phyloP scores from a whole-genome alignment of 92 coral and sea anemone genomes.

The Porites divaricata region DNA sequence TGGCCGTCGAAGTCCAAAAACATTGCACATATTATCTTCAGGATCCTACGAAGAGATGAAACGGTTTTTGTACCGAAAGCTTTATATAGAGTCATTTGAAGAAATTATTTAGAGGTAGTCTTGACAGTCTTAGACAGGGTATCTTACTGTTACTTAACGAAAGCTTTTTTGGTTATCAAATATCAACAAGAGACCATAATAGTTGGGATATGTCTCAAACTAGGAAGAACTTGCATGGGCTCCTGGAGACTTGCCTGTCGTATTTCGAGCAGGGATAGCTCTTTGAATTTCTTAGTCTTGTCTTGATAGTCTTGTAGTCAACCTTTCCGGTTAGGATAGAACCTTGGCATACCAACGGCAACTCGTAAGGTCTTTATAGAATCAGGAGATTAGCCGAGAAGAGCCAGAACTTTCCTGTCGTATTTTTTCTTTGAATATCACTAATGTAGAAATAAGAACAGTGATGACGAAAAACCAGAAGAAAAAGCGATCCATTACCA shows the following conservation, averaged over 20 bases:
- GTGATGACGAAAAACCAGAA: constrained; percentile 79
- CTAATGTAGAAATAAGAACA: constrained; percentile 67
- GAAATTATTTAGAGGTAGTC: no score
- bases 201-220: no score
- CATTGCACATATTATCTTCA: no score
- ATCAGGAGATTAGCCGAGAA: neutral
- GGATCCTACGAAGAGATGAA: no score
- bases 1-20: no score
- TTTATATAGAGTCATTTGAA: no score
- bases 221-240: no score
- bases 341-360: neutral
- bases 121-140: no score
- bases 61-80: no score
- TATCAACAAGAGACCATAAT: no score
- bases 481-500: constrained; percentile 90
- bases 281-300: neutral
- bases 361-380: neutral
- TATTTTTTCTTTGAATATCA: constrained; percentile 69
- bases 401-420: constrained; percentile 29
- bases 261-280: neutral
- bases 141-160: no score
- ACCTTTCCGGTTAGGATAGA: neutral
- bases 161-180: no score
- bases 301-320: neutral
- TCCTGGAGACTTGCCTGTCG: neutral